phyloP scores from a whole-genome alignment of 2,113 vertebrate species.

The Alligator sinensis region DNA sequence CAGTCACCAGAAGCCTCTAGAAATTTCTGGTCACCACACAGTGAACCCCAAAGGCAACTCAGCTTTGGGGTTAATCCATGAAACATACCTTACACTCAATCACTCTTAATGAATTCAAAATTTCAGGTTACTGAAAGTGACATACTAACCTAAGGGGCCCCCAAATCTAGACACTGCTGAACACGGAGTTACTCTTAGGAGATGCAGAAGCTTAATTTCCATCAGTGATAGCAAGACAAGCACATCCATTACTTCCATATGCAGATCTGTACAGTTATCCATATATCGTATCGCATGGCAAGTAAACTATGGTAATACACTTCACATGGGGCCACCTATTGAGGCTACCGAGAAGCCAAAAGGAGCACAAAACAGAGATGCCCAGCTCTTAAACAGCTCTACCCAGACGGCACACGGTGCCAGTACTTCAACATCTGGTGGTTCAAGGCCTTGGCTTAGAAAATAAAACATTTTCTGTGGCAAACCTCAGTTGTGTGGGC shows the following conservation, averaged over 20 bases:
- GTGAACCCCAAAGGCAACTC: no score
- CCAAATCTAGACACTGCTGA: accelerated
- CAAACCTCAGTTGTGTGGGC: background rate
- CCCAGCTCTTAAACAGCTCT: background rate
- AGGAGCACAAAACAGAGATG: accelerated
- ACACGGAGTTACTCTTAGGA: background rate
- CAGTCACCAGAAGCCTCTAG: no score
- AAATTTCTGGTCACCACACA: no score
- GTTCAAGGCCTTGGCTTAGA: background rate
- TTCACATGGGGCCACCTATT: accelerated
- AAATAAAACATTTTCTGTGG: background rate
- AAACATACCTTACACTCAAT: background rate
- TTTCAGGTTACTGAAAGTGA: accelerated
- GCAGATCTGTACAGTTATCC: background rate
- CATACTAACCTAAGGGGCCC: background rate
- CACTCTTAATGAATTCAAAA: background rate
- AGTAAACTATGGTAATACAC: background rate
- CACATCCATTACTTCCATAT: accelerated
- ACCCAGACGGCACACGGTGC: background rate
- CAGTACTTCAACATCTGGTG: background rate
- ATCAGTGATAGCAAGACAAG: background rate
- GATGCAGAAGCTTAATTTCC: background rate
- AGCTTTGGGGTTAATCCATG: no score
- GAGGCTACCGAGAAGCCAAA: accelerated
- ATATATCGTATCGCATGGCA: accelerated